These are phyloP conservation scores for Uromys caudimaculatus DNA, from an alignment of 2,797 vertebrate genomes.

Conservation along the genomic window DNA sequence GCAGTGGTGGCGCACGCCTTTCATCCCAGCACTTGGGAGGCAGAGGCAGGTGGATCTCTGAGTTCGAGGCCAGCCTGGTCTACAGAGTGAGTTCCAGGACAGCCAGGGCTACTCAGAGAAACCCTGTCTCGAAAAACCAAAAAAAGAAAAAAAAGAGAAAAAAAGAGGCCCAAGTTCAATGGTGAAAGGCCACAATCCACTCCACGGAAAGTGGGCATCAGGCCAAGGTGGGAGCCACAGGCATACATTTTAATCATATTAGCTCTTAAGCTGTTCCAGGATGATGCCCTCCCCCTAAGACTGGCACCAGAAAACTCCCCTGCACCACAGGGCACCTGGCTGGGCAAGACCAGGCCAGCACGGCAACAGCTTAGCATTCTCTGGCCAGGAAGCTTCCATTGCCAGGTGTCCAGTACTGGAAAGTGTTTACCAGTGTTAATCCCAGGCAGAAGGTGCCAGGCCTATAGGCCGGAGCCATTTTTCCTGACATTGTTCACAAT, in stretches of 20 bases:
- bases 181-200: not conserved
- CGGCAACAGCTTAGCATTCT: conserved; percentile 63
- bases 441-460: not conserved
- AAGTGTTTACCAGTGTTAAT: not conserved
- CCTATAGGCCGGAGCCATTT: not conserved
- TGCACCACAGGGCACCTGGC: conserved; percentile 2
- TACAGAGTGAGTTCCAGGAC: no score
- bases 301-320: conserved; percentile 1
- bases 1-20: no score
- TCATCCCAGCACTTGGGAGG: no score
- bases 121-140: no score
- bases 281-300: not conserved
- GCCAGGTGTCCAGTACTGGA: not conserved
- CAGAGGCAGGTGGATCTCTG: no score
- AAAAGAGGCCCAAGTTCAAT: not conserved
- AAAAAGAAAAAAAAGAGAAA: no score
- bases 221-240: not conserved
- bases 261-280: conserved; percentile 45
- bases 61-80: no score
- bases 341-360: conserved; percentile 69
- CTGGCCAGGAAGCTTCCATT: not conserved
- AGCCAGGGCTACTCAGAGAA: no score
- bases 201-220: not conserved
- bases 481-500: not conserved
- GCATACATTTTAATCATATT: not conserved